These are phyloP conservation scores for Trachelus iudaicus DNA, from an alignment of 2,888 invertebrate species.

Conservation along the genomic window DNA sequence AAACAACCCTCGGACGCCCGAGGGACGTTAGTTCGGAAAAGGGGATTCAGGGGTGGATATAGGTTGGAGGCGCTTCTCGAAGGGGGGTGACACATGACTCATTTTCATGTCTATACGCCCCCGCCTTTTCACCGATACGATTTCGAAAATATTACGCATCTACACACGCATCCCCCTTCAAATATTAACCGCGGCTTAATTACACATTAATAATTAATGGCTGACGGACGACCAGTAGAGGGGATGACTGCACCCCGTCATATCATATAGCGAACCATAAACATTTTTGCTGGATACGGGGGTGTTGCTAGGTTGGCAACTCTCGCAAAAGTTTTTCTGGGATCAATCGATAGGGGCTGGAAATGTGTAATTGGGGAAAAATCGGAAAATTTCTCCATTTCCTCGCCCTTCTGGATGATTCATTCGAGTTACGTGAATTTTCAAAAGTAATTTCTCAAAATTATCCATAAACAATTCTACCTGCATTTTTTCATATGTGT, in stretches of 20 bases:
- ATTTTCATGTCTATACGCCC: constrained; percentile 39
- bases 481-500: neutral
- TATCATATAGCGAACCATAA: neutral
- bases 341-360: neutral
- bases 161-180: neutral
- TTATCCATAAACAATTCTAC: neutral
- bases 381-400: neutral
- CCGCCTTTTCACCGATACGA: constrained; percentile 56
- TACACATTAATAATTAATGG: neutral
- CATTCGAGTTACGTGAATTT: neutral
- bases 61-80: constrained; percentile 7
- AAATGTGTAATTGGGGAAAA: neutral
- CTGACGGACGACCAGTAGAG: neutral
- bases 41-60: constrained; percentile 42
- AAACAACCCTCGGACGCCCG: constrained; percentile 51
- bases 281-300: neutral
- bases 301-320: neutral
- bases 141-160: constrained; percentile 56
- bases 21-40: constrained; percentile 51
- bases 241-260: neutral
- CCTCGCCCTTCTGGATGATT: neutral
- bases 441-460: neutral
- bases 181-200: neutral
- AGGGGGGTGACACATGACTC: constrained; percentile 56
- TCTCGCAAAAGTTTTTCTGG: neutral